Evolutionary conservation across 2,797 vertebrate species (phyloP), one percentile per base, ranked within the genome.

Genomic region (Cyprinodon diabolis): DNA sequence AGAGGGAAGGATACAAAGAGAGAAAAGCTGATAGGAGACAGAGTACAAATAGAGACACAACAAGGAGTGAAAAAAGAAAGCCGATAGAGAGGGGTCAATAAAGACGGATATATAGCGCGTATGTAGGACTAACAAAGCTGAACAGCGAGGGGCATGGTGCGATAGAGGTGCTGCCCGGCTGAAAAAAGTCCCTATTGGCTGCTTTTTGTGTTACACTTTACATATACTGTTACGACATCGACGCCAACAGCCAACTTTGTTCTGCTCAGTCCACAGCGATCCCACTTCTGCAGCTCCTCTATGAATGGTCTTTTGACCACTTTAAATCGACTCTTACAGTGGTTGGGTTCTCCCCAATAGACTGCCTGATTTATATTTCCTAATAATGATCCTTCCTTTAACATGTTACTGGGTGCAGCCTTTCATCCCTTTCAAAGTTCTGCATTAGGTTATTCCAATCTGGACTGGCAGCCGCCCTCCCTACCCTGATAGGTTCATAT

Each of bases 121-220:
- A 68, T 35, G 51, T 52, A 11, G 23, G 63, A 66, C 69, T 68
- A 54, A 71, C 19, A 49, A 8, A 68, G 60, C 35, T 47, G 25
- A 51, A 66, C 62, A 63, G 58, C 54, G 25, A 68, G 72, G 63
- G 74, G 37, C 51, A 25, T 72, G 72, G 66, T 63, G 25, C 21
- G 72, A 48, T 23, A 76, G 86, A 81, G 68, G 79, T 83, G 62
- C 25, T 67, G 73, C 84, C 8, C 73, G 30, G 87, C 86, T 73
- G 48, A 74, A 76, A 75, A 37, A 69, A 80, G 79, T 86, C 73
- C 75, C 76, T 68, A 73, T 74, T 86, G 78, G 72, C 58, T 45
- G 63, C 51, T 51, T 66, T 67, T 9, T 12, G 63, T 75, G 21
- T 83, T 68, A 45, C 37, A 23, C 40, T 75, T n/a, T 52, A 55